Evolutionary conservation across 2,797 vertebrate species (phyloP).

Genomic region (Limnodromus scolopaceus): DNA sequence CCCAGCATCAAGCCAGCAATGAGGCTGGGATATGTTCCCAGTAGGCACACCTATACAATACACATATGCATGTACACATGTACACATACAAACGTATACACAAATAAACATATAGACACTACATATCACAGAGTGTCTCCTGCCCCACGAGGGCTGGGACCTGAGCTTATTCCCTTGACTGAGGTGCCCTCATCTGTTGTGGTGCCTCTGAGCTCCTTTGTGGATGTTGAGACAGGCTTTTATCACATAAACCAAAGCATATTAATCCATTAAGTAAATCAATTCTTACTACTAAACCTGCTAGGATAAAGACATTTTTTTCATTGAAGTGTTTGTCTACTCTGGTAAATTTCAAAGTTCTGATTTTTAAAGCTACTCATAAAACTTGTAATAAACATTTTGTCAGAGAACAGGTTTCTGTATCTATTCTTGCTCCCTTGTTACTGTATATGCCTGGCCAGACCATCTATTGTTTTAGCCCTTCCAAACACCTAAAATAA

Average conservation of each 20-base stretch:
- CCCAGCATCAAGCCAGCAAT: neutral
- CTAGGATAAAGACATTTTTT: neutral
- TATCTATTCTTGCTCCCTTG: neutral
- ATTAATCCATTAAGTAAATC: neutral
- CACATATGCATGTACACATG: rapidly evolving
- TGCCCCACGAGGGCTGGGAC: rapidly evolving
- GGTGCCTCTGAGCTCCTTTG: neutral
- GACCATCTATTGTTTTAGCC: neutral
- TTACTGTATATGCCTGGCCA: neutral
- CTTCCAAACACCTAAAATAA: neutral
- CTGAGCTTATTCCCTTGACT: rapidly evolving
- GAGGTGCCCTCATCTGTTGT: rapidly evolving
- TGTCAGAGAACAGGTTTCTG: neutral
- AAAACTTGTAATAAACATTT: neutral
- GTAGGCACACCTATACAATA: rapidly evolving
- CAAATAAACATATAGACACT: neutral
- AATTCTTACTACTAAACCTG: neutral
- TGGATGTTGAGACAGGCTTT: neutral
- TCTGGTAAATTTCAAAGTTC: neutral
- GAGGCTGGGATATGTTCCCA: neutral
- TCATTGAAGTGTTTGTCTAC: neutral
- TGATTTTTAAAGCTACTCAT: neutral
- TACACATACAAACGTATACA: rapidly evolving
- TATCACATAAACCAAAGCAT: neutral
- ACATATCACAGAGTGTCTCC: neutral